A percentile compares a stretch with the other conserved stretches of the same genome.
Evolutionary conservation across 2,888 invertebrate genomes (phyloP).

Genomic region (Pterostichus niger): DNA sequence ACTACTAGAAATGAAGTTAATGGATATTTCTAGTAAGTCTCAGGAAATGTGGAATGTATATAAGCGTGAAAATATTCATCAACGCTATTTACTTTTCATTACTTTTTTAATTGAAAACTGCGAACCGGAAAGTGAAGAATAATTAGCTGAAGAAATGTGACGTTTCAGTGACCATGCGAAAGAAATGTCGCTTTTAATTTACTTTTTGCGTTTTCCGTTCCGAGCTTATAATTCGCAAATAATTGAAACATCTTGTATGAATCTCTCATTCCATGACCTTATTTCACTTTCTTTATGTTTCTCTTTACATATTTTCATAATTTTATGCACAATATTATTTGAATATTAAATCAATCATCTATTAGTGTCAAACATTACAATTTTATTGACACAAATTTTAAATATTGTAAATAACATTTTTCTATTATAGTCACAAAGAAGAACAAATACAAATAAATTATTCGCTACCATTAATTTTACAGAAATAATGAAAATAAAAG

Average conservation of each 20-base stretch:
- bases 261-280: too few species aligned
- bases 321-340: not conserved
- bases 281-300: too few species aligned
- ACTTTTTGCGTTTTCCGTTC: constrained; percentile 21
- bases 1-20: constrained; percentile 7
- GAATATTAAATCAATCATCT: too few species aligned
- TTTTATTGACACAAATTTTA: too few species aligned
- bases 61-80: constrained; percentile 54
- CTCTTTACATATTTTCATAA: not conserved
- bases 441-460: too few species aligned
- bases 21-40: constrained; percentile 24
- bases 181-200: constrained; percentile 56
- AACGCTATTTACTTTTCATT: constrained; percentile 64
- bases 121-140: constrained; percentile 49
- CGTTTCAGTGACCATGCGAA: constrained; percentile 40
- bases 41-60: not conserved
- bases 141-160: constrained; percentile 41
- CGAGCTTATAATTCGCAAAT: not conserved
- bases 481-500: too few species aligned
- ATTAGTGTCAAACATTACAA: too few species aligned
- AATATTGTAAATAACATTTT: too few species aligned
- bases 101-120: constrained; percentile 60
- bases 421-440: too few species aligned
- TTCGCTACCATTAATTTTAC: too few species aligned
- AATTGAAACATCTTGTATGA: constrained; percentile 22